Conservation (phyloP, 2,797 vertebrate genomes). For the Aldrovandia affinis region DNA sequence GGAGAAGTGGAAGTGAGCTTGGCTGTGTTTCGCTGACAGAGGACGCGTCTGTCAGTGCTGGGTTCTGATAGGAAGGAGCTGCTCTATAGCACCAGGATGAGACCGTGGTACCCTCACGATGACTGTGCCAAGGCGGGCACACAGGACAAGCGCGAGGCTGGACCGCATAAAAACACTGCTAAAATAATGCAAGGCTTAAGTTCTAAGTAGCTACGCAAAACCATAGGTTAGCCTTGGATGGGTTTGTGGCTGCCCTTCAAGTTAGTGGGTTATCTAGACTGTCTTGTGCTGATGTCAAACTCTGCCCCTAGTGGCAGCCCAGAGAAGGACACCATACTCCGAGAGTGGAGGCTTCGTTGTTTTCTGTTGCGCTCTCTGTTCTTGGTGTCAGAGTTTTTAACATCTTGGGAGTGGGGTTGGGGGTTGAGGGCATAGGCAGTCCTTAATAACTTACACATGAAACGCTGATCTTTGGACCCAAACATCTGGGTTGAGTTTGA, state of each 20-base stretch:
- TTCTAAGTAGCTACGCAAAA: background rate
- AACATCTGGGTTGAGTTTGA: constrained; percentile 27
- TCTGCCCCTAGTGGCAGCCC: background rate
- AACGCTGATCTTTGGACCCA: constrained; percentile 25
- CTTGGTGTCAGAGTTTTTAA: background rate
- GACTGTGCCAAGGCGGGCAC: no score
- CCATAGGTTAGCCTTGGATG: background rate
- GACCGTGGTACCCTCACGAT: no score
- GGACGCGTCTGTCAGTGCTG: constrained; percentile 45
- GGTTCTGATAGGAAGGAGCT: constrained; percentile 43
- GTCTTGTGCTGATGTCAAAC: constrained; percentile 4
- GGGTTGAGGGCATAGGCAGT: constrained; percentile 10
- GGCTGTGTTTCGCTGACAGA: constrained; percentile 44
- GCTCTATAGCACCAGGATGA: background rate
- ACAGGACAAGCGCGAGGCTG: no score
- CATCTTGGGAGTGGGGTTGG: background rate
- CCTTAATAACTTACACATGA: constrained; percentile 28
- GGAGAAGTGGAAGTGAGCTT: constrained; percentile 42
- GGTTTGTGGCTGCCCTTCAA: background rate
- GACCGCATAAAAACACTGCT: background rate
- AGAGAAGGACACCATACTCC: background rate
- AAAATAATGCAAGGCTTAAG: background rate
- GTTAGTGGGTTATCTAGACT: background rate
- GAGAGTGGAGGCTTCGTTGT: no score
- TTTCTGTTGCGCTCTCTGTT: background rate